Evolutionary conservation across 2,113 vertebrate genomes (phyloP), one percentile per base, ranked within the genome.

Genomic region (Coptodon rendalli): DNA sequence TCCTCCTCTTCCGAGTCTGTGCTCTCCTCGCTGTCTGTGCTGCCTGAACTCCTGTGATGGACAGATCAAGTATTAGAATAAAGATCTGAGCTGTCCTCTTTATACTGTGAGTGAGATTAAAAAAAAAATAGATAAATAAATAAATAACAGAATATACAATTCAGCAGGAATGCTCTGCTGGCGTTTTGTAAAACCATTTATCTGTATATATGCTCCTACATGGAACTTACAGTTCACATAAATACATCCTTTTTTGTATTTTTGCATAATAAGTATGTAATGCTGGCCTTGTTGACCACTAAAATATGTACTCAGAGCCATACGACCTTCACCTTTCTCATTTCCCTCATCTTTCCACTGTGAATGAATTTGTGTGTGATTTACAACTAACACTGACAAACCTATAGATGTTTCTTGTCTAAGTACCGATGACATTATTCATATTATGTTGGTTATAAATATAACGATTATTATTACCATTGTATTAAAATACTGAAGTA

Each of bases 1-100:
- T n/a, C 99, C 84, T 99, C 99, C n/a, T 99, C 99, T 92, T 99
- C 98, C 0, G 99, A 99, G 92, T 99, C 99, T 48, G 99, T 99
- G 89, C 99, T 99, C 90, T 99, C 99, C 92, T 99, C 99, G 5
- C 99, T 99, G 96, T 99, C 99, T 1, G 99, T 99, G 91, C 98
- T 99, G 86, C 99, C 99, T 31, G 98, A 99, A 94, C 98, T 99
- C 94, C 95, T 97, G 90, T 36, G 9, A 82, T 13, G 2, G 5
- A 92, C 13, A 87, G 4, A 80, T 19, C 3, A 50, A 14, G 3
- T 3, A 36, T 80, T 16, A 86, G 24, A 78, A 50, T 38, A 50
- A 50, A 78, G 71, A 50, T 78, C 71, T 78, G 6, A 9, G 43
- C 27, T 7, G 34, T 84, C 36, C 6, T 71, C 10, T 38, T 14